phyloP scores from a whole-genome alignment of 2,113 vertebrate species.

The Pholis gunnellus region DNA sequence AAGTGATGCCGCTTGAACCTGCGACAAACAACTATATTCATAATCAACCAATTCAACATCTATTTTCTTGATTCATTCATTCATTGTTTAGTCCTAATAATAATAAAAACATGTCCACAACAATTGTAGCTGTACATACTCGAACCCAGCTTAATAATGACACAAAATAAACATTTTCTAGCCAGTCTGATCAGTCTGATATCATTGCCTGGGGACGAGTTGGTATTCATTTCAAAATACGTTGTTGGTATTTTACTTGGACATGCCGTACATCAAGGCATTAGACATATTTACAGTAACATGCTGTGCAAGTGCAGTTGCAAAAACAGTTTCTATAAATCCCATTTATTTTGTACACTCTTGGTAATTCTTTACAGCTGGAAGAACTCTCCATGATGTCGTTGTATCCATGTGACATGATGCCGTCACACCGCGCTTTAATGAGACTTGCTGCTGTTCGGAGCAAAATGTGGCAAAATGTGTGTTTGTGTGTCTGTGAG shows the following conservation, averaged over 20 bases:
- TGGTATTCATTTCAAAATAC: neutral
- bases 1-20: no score
- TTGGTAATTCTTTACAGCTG: neutral
- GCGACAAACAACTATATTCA: neutral
- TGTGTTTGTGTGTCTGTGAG: neutral
- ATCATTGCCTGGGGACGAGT: neutral
- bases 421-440: conserved; percentile 21
- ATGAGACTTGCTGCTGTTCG: conserved; percentile 53
- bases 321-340: neutral
- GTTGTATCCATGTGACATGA: conserved; percentile 10
- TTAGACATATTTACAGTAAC: conserved; percentile 7
- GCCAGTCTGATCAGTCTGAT: neutral
- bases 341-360: neutral
- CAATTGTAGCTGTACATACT: neutral
- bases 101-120: neutral
- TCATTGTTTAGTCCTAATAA: neutral
- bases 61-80: neutral
- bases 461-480: conserved; percentile 7
- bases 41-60: neutral
- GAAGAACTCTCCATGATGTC: conserved; percentile 2
- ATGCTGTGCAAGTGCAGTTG: neutral
- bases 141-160: neutral
- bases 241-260: no score
- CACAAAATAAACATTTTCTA: neutral
- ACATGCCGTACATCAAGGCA: neutral